These are phyloP conservation scores for Cryptophagus acutangulus DNA, from an alignment of 2,888 invertebrate species.

Conservation along the genomic window DNA sequence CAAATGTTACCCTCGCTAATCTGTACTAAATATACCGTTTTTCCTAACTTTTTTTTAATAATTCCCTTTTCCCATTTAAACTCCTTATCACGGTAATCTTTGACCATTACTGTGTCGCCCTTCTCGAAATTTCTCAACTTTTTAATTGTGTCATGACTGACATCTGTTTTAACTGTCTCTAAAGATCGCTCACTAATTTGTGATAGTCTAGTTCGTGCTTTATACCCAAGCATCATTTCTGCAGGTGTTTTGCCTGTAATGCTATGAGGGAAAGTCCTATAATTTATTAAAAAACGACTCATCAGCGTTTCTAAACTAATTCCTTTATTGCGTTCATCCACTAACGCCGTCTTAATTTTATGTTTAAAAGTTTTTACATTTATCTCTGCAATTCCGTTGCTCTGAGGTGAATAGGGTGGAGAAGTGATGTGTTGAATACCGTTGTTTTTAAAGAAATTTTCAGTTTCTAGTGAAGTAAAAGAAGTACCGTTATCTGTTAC, in stretches of 20 bases:
- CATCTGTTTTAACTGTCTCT: too few relatives aligned
- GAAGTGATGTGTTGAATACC: slow-evolving; percentile 15
- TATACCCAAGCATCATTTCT: slow-evolving; percentile 8
- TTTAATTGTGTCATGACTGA: too few relatives aligned
- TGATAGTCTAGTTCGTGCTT: slow-evolving; percentile 8
- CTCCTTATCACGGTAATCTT: too few relatives aligned
- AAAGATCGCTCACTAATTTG: slow-evolving; percentile 1
- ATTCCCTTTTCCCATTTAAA: too few relatives aligned
- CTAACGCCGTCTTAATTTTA: not conserved
- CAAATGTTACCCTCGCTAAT: too few relatives aligned
- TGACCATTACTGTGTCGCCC: too few relatives aligned
- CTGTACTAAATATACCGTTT: too few relatives aligned
- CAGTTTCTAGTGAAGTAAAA: slow-evolving; percentile 8
- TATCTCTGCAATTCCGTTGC: slow-evolving; percentile 15
- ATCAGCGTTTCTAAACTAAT: slow-evolving; percentile 2
- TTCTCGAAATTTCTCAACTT: too few relatives aligned
- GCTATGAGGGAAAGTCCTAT: slow-evolving; percentile 8
- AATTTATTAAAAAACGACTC: slow-evolving; percentile 6
- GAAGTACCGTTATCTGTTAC: too few relatives aligned
- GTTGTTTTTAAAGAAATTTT: slow-evolving; percentile 13
- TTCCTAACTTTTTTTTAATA: too few relatives aligned
- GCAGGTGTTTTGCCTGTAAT: slow-evolving; percentile 11
- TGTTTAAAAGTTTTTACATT: slow-evolving; percentile 15
- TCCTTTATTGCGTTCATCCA: slow-evolving; percentile 6
- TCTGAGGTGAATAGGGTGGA: slow-evolving; percentile 11